These are phyloP conservation scores for Acanthopagrus latus DNA, from an alignment of 2,797 vertebrate genomes.

Conservation along the genomic window DNA sequence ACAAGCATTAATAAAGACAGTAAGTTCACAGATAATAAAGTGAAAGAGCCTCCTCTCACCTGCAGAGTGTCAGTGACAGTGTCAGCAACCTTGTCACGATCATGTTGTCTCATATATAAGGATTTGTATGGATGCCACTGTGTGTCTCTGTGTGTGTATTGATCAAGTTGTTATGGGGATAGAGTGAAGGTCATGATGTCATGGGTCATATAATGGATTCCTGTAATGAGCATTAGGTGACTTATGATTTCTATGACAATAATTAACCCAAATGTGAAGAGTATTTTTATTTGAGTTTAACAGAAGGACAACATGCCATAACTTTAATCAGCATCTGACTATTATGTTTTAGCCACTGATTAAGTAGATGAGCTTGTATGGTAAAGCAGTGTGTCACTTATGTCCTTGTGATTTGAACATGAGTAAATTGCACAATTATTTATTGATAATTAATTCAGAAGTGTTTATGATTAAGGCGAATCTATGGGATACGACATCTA, in stretches of 20 bases:
- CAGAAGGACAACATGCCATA: background rate
- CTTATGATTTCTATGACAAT: background rate
- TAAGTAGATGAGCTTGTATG: too few species aligned
- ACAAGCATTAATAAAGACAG: accelerated
- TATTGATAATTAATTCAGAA: background rate
- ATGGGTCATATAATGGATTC: slow-evolving; percentile 14
- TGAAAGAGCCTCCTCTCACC: slow-evolving; percentile 10
- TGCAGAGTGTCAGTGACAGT: slow-evolving; percentile 19
- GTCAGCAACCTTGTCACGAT: background rate
- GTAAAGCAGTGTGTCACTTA: too few species aligned
- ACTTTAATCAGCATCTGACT: too few species aligned
- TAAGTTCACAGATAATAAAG: background rate
- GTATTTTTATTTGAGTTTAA: background rate
- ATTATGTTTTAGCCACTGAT: too few species aligned
- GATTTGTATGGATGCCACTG: background rate
- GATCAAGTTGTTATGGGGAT: slow-evolving; percentile 17
- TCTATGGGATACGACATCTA: too few species aligned
- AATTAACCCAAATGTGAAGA: too few species aligned
- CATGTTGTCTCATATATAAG: slow-evolving; percentile 11
- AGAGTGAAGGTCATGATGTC: slow-evolving; percentile 28
- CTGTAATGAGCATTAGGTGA: background rate
- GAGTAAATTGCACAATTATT: too few species aligned
- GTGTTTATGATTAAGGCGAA: too few species aligned
- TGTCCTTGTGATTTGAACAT: too few species aligned
- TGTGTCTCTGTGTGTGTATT: background rate